A percentile compares a stretch with the other conserved stretches of the same genome.
Evolutionary conservation across 2,113 vertebrate genomes (phyloP).

Genomic region (Natator depressus): DNA sequence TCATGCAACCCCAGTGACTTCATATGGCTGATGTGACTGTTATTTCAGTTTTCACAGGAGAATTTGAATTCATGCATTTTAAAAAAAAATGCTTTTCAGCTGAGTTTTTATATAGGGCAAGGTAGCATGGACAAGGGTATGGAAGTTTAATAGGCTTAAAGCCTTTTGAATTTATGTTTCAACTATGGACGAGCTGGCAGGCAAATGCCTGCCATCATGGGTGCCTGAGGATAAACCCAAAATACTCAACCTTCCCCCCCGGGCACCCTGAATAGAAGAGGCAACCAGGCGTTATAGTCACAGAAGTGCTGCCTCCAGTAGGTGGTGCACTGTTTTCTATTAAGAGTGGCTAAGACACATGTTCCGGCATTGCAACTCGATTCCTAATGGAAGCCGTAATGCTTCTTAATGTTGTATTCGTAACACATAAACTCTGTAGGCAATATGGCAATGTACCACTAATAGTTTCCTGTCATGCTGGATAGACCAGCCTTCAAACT

Average conservation of each 20-base stretch:
- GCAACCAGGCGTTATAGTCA: slow-evolving; percentile 22
- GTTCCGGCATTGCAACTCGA: neutral
- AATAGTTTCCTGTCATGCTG: slow-evolving; percentile 5
- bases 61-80: neutral
- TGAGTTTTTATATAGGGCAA: neutral
- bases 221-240: neutral
- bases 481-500: neutral
- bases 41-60: neutral
- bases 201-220: neutral
- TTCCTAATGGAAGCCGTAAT: neutral
- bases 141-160: neutral
- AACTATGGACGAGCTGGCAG: neutral
- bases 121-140: neutral
- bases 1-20: neutral
- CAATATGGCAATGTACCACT: slow-evolving; percentile 18
- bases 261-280: neutral
- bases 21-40: neutral
- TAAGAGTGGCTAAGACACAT: neutral
- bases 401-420: slow-evolving; percentile 12
- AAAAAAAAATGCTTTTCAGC: neutral
- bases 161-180: neutral
- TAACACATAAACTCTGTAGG: slow-evolving; percentile 18
- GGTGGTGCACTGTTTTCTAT: neutral
- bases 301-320: neutral
- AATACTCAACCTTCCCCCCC: slow-evolving; percentile 23